Base-by-base conservation (phyloP, 2,888 invertebrate species). In the Carcina quercana region DNA sequence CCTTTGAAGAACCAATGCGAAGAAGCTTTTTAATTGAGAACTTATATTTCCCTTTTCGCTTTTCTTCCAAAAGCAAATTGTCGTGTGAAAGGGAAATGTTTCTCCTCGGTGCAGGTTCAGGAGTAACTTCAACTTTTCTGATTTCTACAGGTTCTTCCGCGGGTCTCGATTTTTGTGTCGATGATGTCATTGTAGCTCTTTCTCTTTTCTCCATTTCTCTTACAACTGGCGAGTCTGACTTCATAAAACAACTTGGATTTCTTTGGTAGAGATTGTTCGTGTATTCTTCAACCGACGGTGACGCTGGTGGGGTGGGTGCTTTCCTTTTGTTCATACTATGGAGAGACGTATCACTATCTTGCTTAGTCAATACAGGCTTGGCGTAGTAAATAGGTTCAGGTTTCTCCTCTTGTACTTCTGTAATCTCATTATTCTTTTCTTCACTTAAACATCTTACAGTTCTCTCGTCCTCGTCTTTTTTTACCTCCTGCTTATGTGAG, bases 21-120 rank as follows among this genome's bases (percentile, higher is more conserved):
- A 95, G 73, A 43, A 95, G 88, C 59, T 94, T 94, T 57, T 93
- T 93, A 26, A 95, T 86, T 0, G 94, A 95, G 60, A 94, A 94
- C 48, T 92, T 89, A 2, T 87, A 82, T 50, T 87, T 86, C 6
- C 88, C 87, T 59, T 92, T 91, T 29, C 91, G 89, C 63, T 93
- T 91, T 7, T 85, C 82, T 37, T 83, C 85, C 34, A 84, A 50
- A 0, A 86, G 64, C 35, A 93, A 69, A 58, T 91, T 92, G 51
- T 93, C 93, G 40, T 91, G 91, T 1, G 93, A 93, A 37, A 92
- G 55, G 0, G 93, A 93, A 43, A 93, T 84, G 33, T 87, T 89
- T 47, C 90, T 85, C 28, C 91, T 85, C 1, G 92, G 90, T 1
- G 87, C 87, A 5, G 91, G 88, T 59, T 92, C 92, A 1, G 91